phyloP scores from a whole-genome alignment of 1,140 invertebrate species.

The Trissolcus basalis region DNA sequence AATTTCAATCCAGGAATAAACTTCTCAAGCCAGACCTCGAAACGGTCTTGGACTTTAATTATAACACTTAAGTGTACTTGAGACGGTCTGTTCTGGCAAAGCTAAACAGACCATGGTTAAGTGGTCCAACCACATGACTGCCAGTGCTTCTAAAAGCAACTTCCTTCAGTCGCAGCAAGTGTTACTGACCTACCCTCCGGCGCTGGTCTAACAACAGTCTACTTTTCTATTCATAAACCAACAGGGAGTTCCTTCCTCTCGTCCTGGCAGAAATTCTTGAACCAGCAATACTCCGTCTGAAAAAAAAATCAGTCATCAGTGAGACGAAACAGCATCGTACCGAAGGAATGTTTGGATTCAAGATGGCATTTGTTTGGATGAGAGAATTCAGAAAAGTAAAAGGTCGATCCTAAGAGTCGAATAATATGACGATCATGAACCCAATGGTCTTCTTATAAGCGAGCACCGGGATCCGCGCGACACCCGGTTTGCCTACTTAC shows the following conservation, averaged over 20 bases:
- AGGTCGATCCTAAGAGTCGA: not conserved
- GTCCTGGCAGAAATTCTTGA: no score
- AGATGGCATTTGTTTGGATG: no score
- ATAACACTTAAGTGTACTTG: slow-evolving; percentile 42
- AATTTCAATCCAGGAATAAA: slow-evolving; percentile 7
- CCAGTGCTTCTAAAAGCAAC: not conserved
- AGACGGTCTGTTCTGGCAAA: slow-evolving; percentile 24
- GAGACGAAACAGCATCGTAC: no score
- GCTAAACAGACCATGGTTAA: slow-evolving; percentile 27
- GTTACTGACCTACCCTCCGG: slow-evolving; percentile 15
- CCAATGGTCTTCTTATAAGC: slow-evolving; percentile 54
- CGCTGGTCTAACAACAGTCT: no score
- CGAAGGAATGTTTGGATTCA: no score
- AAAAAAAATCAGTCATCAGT: no score
- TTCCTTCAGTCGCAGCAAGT: not conserved
- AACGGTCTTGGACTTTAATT: slow-evolving; percentile 19
- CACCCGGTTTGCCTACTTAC: slow-evolving; percentile 71
- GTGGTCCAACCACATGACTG: slow-evolving; percentile 11
- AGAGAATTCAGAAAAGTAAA: not conserved
- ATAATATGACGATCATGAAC: slow-evolving; percentile 42
- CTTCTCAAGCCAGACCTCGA: slow-evolving; percentile 1
- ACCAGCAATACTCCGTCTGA: no score
- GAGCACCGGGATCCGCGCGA: slow-evolving; percentile 61
- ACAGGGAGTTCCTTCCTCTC: no score
- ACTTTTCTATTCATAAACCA: no score